phyloP scores from a whole-genome alignment of 2,797 vertebrate genomes.

The Myotis vivesi region DNA sequence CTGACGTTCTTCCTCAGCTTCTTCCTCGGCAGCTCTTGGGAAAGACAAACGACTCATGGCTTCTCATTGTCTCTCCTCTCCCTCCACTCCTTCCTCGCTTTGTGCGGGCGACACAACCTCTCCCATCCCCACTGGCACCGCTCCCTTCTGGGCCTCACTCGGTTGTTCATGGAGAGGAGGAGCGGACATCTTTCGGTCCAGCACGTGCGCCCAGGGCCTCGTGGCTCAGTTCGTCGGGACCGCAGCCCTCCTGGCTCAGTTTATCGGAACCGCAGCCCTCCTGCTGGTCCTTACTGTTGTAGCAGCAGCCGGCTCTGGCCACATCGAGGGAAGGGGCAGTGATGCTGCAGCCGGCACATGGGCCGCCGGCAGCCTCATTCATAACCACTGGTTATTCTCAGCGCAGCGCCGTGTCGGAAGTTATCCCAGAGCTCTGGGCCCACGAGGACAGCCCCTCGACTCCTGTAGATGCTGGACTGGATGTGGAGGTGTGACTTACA shows the following conservation, averaged over 20 bases:
- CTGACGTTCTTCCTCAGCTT: background rate
- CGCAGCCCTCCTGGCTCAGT: background rate
- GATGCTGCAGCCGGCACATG: background rate
- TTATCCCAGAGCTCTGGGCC: background rate
- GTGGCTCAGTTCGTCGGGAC: background rate
- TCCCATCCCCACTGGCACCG: background rate
- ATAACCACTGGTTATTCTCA: background rate
- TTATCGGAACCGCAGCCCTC: background rate
- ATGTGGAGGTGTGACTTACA: background rate
- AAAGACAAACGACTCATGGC: background rate
- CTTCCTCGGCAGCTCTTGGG: background rate
- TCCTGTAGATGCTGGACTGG: background rate
- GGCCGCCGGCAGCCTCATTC: background rate
- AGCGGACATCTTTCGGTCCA: background rate
- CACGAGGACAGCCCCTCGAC: background rate
- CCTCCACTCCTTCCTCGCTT: slow-evolving; percentile 13
- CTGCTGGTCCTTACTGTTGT: background rate
- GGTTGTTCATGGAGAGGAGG: background rate
- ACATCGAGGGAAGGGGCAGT: background rate
- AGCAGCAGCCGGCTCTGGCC: background rate
- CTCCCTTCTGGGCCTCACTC: background rate
- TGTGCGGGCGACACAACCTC: background rate
- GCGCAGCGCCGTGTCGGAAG: background rate
- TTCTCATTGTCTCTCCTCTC: background rate
- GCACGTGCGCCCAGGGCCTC: background rate